Percentiles rank a stretch among this genome's conserved stretches.
These are phyloP conservation scores for Microplitis mediator DNA, from an alignment of 1,140 invertebrate species.

Conservation along the genomic window DNA sequence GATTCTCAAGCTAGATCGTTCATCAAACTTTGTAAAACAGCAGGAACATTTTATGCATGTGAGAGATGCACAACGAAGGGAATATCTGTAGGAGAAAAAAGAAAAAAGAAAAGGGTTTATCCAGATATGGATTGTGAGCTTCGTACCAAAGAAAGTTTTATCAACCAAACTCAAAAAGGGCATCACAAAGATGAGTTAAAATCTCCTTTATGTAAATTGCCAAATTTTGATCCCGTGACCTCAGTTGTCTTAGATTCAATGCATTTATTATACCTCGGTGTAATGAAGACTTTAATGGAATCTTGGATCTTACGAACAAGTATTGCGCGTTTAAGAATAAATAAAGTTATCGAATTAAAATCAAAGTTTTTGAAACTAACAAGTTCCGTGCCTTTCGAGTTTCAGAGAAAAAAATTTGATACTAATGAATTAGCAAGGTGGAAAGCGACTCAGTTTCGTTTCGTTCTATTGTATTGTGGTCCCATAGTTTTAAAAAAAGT, in stretches of 20 bases:
- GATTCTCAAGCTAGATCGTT: conserved; percentile 29
- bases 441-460: conserved; percentile 21
- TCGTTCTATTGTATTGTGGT: conserved; percentile 13
- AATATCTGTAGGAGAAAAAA: conserved; percentile 15
- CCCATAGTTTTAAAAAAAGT: conserved; percentile 18
- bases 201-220: conserved; percentile 23
- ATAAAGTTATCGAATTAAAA: not conserved
- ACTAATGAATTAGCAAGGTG: conserved; percentile 10
- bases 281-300: conserved; percentile 16
- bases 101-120: conserved; percentile 25
- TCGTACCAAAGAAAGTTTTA: conserved; percentile 30
- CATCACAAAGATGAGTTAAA: conserved; percentile 22
- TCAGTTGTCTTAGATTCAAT: conserved; percentile 18
- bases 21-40: conserved; percentile 28
- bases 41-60: conserved; percentile 30
- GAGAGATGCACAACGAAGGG: conserved; percentile 32
- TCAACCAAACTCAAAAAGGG: conserved; percentile 18
- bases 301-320: conserved; percentile 5
- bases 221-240: conserved; percentile 16
- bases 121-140: conserved; percentile 30
- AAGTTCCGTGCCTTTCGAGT: conserved; percentile 3
- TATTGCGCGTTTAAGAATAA: not conserved
- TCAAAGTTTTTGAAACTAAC: not conserved
- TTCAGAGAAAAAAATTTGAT: conserved; percentile 18
- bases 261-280: conserved; percentile 17